Base-by-base conservation (phyloP, 2,888 invertebrate species). In the Carcina quercana region DNA sequence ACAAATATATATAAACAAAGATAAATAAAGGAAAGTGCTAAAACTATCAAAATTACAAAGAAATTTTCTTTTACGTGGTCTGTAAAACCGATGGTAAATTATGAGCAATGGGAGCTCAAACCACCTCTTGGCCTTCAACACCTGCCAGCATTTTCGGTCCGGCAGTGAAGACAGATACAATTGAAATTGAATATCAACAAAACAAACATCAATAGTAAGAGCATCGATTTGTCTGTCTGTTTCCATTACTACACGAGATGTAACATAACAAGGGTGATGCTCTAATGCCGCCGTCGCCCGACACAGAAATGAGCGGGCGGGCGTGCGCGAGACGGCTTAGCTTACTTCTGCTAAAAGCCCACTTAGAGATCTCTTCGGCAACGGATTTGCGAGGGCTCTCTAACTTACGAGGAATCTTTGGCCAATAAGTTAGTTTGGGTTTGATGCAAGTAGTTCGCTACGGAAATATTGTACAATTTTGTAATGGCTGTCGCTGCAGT, bases 311-410 rank as follows among this genome's bases (percentile, higher is more conserved):
- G 71, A 73, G 62, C 57, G 62, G 70, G 73, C 73, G 68, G n/a
- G 72, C 65, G 70, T 75, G 76, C 68, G 65, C 59, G 59, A 68
- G 75, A 72, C 70, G 76, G 78, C 78, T 83, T 75, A 82, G 74
- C 76, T 73, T 65, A 71, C 73, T 76, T 63, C 62, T 65, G 61
- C 78, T 82, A 82, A 82, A 82, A 83, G 82, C 82, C 76, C 79
- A 82, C 82, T 83, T 79, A 80, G 71, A 75, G 63, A 71, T 72
- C 75, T 75, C 72, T 74, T 75, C 72, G 64, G 60, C 56, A 58
- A 50, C 68, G 79, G 79, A 79, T 80, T 78, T 78, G 69, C 61
- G 61, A 72, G 69, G 69, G 69, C 64, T 68, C 69, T 69, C 55
- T 47, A 72, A 71, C 60, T 71, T 68, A 63, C 67, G 52, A 59